Conservation (phyloP, 2,888 invertebrate species). For the Cordilura impudica region DNA sequence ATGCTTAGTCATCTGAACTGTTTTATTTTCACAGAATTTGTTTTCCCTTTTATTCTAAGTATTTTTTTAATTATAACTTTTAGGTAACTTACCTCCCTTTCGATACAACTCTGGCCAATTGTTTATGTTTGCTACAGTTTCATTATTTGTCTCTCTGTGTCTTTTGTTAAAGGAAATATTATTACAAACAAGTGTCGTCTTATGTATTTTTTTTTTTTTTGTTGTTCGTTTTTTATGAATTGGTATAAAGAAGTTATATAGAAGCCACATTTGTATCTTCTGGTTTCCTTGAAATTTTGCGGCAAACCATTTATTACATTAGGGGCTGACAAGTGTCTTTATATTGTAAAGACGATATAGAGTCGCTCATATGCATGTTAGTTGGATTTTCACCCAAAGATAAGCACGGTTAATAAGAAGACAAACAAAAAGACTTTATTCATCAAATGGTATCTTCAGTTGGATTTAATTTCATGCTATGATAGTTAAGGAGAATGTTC, state of each 20-base stretch:
- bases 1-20: too few relatives aligned
- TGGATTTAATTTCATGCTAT: conserved; percentile 75
- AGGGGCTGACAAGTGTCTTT: conserved; percentile 57
- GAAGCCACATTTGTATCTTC: conserved; percentile 12
- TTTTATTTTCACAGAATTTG: too few relatives aligned
- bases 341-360: conserved; percentile 16
- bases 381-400: conserved; percentile 42
- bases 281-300: conserved; percentile 43
- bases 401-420: conserved; percentile 41
- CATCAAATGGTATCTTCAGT: conserved; percentile 63
- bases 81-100: neutral
- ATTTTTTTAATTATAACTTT: too few relatives aligned
- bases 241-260: conserved; percentile 1
- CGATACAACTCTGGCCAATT: neutral
- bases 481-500: conserved; percentile 52
- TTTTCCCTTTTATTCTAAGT: too few relatives aligned
- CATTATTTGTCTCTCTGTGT: neutral
- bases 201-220: conserved; percentile 43
- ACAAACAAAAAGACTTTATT: conserved; percentile 59
- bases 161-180: neutral
- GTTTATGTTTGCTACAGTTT: neutral
- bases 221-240: neutral
- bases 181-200: conserved; percentile 69
- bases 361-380: neutral
- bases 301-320: conserved; percentile 42